Evolutionary conservation across 37 sponge, comb jelly and placozoan species (phyloP), one percentile per base, ranked within the genome.

Genomic region (Crambe crambe): DNA sequence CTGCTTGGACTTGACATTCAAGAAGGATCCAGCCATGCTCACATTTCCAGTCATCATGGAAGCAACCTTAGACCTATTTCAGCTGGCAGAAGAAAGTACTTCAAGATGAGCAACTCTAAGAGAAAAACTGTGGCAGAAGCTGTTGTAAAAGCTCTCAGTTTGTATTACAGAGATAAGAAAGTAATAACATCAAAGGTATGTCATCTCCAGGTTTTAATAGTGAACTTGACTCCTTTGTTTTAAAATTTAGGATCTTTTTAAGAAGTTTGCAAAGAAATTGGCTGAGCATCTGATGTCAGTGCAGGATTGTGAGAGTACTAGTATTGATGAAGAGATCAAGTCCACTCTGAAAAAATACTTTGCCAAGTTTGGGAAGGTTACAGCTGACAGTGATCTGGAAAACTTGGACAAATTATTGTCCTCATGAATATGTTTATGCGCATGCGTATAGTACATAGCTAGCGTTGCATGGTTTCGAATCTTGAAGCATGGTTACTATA

Each of bases 111-210:
- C 59, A 58, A 22, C 5, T 21, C 4, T 35, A 70, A 42, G 44
- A 70, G 56, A 34, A 78, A 77, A 27, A 39, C 21, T 10, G 47
- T 89, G 15, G 94, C 94, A 29, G 88, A 86, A 35, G 21, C 54
- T 17, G 92, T 93, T 5, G 94, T 93, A 41, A 61, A 58, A 42
- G 59, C 83, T 42, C 77, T 93, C 42, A 78, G 67, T 21, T 80
- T 84, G 10, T 93, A 90, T 51, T 82, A 80, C 56, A 85, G 58
- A 56, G 77, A 80, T 21, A 74, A 79, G 77, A 85, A 70, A 42
- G n/a, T n/a, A n/a, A 90, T 93, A 10, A 23, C 83, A 20, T 73
- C 73, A 47, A 93, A 93, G 79, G 94, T 93, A 42, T 42, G 56
- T 34, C 12, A 5, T 71, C 3, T 40, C 20, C n/a, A n/a, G n/a